Percentiles rank a stretch among this genome's conserved stretches.
These are phyloP conservation scores for Nematopogon swammerdamellus DNA, from an alignment of 2,888 invertebrate species.

Conservation along the genomic window DNA sequence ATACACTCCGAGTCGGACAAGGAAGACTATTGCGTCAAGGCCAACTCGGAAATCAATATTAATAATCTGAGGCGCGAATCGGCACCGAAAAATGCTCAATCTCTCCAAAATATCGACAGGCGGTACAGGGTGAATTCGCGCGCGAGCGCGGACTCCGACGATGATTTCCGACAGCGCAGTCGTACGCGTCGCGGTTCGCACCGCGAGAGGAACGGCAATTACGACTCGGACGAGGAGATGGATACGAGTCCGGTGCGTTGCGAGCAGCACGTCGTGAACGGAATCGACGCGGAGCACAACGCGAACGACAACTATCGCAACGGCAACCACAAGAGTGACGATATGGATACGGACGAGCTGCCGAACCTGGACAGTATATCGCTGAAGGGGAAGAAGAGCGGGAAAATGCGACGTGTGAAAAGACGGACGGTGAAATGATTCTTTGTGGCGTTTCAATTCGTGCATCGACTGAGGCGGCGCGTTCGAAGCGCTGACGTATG, in stretches of 20 bases:
- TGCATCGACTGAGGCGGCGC: slow-evolving; percentile 32
- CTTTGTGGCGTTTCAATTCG: slow-evolving; percentile 40
- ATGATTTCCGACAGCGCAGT: slow-evolving; percentile 30
- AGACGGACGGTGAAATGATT: slow-evolving; percentile 49
- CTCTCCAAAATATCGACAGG: slow-evolving; percentile 40
- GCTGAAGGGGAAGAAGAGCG: slow-evolving; percentile 28
- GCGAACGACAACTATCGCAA: slow-evolving; percentile 32
- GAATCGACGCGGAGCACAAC: slow-evolving; percentile 39
- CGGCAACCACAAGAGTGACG: slow-evolving; percentile 12
- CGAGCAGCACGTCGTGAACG: slow-evolving; percentile 34
- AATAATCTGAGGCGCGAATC: slow-evolving; percentile 8
- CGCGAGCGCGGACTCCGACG: slow-evolving; percentile 31
- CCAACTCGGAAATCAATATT: slow-evolving; percentile 36
- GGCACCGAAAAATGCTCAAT: slow-evolving; percentile 38
- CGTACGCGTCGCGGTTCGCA: slow-evolving; percentile 31
- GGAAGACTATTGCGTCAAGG: slow-evolving; percentile 41
- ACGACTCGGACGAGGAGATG: slow-evolving; percentile 35
- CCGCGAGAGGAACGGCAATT: slow-evolving; percentile 16
- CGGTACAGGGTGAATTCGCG: slow-evolving; percentile 19
- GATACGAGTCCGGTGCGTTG: slow-evolving; percentile 18
- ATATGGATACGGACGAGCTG: slow-evolving; percentile 21
- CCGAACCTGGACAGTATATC: slow-evolving; percentile 38
- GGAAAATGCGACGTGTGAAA: slow-evolving; percentile 36
- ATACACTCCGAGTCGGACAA: slow-evolving; percentile 43
- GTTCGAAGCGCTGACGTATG: slow-evolving; percentile 11